These are phyloP conservation scores for Brachionus asplanchnoidis DNA, from an alignment of 1,140 invertebrate species.

Conservation along the genomic window DNA sequence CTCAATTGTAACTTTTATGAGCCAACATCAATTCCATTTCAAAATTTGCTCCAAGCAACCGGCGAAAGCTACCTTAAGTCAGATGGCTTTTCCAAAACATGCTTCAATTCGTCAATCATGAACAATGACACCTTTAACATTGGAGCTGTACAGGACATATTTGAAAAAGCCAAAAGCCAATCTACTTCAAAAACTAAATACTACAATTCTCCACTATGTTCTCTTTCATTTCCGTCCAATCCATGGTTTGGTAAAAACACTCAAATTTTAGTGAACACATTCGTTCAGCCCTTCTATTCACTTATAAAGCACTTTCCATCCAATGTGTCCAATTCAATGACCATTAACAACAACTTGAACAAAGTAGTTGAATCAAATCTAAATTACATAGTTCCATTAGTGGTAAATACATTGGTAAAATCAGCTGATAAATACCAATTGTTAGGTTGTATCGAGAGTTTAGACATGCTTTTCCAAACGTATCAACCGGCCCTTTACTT, in stretches of 20 bases:
- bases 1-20: conserved; percentile 1
- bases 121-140: conserved; percentile 16
- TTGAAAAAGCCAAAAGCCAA: not conserved
- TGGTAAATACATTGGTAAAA: not conserved
- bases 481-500: conserved; percentile 35
- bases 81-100: not conserved
- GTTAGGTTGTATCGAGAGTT: conserved; percentile 10
- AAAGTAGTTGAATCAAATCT: conserved; percentile 18
- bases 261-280: conserved; percentile 16
- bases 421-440: conserved; percentile 9
- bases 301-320: conserved; percentile 15
- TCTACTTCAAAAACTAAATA: conserved; percentile 4
- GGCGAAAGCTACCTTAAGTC: not conserved
- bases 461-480: conserved; percentile 20
- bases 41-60: conserved; percentile 5
- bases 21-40: not conserved
- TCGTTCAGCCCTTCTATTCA: conserved; percentile 33
- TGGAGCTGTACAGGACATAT: not conserved
- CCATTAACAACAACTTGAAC: not conserved
- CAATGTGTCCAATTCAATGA: not conserved
- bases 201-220: not conserved
- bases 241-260: not conserved
- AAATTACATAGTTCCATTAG: conserved; percentile 17
- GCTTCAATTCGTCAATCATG: not conserved
- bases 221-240: not conserved